Evolutionary conservation across 2,888 invertebrate genomes (phyloP), one percentile per base, ranked within the genome.

Genomic region (Eupithecia subfuscata): DNA sequence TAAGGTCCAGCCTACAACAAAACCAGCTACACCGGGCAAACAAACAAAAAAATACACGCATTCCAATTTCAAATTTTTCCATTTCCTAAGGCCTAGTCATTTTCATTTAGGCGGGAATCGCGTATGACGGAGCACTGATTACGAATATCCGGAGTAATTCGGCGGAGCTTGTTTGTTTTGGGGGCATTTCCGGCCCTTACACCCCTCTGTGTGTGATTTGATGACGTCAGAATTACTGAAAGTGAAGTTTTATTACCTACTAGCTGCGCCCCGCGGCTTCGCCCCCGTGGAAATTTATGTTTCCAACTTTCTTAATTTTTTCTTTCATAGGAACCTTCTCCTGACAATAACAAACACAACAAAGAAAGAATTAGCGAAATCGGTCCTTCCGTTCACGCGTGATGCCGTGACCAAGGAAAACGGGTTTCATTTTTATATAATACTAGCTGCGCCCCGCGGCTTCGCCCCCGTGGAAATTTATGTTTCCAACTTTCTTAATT

Each of bases 111-210:
- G 73, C 73, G 69, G 68, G 70, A 75, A 68, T 73, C 45, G 73
- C 68, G 72, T 63, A 75, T 73, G 75, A 73, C 63, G 75, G 70
- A 75, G 77, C 73, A 45, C 69, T 80, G 80, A 81, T 80, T 79
- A 80, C 79, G 77, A 80, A 81, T 81, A 79, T 81, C 82, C 81
- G 79, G 67, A 64, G 69, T 78, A 76, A 74, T 74, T 76, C 67
- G 75, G 74, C 69, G 16, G 71, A 43, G 76, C 72, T 75, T 77
- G 78, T 78, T 81, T 65, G 78, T 78, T 81, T 65, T 12, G 71
- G 71, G 60, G 63, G 75, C 77, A 79, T 79, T 81, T 79, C 81
- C 80, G 77, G 68, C 37, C 69, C 70, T 48, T 37, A 69, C 37
- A 64, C 45, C 56, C 40, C 72, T 34, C n/a, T 76, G 68, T 25